These are phyloP conservation scores for Boloria euphrosyne DNA, from an alignment of 2,888 invertebrate species.

Conservation along the genomic window DNA sequence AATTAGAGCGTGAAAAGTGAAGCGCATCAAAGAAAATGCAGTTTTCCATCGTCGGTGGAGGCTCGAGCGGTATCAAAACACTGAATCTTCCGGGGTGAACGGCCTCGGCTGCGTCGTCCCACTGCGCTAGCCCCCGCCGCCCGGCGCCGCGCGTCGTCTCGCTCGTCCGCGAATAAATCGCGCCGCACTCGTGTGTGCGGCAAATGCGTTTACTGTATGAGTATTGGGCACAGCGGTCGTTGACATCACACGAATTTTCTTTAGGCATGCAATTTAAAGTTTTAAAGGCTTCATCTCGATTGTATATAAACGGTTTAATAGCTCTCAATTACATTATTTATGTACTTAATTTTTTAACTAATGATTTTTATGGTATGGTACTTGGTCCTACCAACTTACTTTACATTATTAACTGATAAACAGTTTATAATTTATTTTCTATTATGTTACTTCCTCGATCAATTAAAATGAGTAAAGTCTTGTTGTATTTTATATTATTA, in stretches of 20 bases:
- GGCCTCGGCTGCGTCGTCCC: conserved; percentile 65
- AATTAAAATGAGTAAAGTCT: too few relatives aligned
- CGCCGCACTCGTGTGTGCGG: conserved; percentile 66
- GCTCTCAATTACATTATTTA: conserved; percentile 7
- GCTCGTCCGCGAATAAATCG: conserved; percentile 72
- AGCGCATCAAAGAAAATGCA: conserved; percentile 79
- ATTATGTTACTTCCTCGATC: too few relatives aligned
- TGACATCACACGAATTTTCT: conserved; percentile 74
- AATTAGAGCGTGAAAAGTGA: conserved; percentile 80
- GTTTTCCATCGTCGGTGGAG: conserved; percentile 74
- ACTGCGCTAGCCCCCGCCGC: conserved; percentile 61
- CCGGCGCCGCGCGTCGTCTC: conserved; percentile 61
- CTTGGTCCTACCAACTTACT: neutral
- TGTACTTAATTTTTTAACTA: neutral
- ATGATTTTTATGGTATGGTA: neutral
- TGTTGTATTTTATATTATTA: too few relatives aligned
- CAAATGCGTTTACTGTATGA: conserved; percentile 78
- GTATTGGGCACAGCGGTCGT: conserved; percentile 78
- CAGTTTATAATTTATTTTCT: too few relatives aligned
- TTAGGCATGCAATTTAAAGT: conserved; percentile 40
- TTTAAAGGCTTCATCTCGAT: conserved; percentile 28
- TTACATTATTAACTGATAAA: neutral
- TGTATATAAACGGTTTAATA: neutral
- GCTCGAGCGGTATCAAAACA: conserved; percentile 81
- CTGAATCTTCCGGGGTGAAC: conserved; percentile 82